Evolutionary conservation across 2,113 vertebrate genomes (phyloP).

Genomic region (Galeopterus variegatus): DNA sequence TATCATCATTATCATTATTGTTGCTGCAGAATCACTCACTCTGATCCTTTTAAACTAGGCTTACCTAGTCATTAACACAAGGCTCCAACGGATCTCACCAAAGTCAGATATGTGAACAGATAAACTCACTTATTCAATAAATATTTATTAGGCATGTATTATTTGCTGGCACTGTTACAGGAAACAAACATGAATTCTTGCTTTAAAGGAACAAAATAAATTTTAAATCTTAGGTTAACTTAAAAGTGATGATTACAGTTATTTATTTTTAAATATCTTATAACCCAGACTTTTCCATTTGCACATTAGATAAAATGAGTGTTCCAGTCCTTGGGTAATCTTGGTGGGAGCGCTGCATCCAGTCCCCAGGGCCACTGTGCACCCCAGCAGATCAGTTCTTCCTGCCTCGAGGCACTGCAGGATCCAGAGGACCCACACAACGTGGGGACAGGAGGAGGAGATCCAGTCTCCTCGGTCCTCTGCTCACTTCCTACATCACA

Average conservation of each 20-base stretch:
- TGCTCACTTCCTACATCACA: background rate
- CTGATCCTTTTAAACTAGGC: background rate
- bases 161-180: background rate
- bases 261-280: background rate
- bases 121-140: background rate
- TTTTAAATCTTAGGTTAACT: background rate
- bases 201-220: background rate
- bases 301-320: background rate
- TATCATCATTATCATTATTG: background rate
- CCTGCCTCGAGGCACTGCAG: background rate
- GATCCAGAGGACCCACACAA: background rate
- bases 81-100: background rate
- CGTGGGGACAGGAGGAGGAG: background rate
- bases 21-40: background rate
- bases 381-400: background rate
- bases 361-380: background rate
- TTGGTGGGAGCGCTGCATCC: background rate
- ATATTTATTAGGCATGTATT: background rate
- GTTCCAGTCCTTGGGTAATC: constrained; percentile 11
- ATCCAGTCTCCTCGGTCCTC: background rate
- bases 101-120: background rate
- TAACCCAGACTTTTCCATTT: background rate
- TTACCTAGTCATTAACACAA: background rate
- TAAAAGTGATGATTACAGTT: background rate
- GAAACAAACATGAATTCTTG: background rate